Conservation (phyloP, 2,113 vertebrate species). For the Piaya cayana region DNA sequence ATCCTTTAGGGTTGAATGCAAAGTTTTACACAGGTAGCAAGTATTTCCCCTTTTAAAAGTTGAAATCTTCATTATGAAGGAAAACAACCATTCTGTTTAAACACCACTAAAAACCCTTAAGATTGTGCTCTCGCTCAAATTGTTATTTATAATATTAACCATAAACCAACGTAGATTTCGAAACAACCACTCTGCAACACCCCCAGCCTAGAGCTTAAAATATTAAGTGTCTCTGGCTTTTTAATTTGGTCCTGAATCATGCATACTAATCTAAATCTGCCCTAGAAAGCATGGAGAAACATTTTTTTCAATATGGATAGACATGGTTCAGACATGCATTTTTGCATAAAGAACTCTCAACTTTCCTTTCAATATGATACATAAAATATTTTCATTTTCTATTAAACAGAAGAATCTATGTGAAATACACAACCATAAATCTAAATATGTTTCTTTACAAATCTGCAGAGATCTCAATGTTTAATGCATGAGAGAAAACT, state of each 20-base stretch:
- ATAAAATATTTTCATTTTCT: neutral
- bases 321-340: neutral
- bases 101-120: neutral
- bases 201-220: neutral
- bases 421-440: neutral
- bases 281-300: constrained; percentile 21
- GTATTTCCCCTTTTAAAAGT: neutral
- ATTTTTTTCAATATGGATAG: neutral
- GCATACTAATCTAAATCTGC: neutral
- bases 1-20: neutral
- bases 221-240: neutral
- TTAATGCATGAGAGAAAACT: neutral
- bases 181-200: neutral
- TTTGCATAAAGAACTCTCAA: neutral
- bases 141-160: neutral
- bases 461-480: neutral
- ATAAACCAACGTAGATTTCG: neutral
- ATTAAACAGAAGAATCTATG: neutral
- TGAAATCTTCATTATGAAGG: neutral
- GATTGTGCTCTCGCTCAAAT: neutral
- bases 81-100: neutral
- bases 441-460: neutral
- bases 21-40: neutral
- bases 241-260: neutral
- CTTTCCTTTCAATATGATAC: neutral